Evolutionary conservation across 2,113 vertebrate genomes (phyloP).

Genomic region (Chloroceryle aenea): DNA sequence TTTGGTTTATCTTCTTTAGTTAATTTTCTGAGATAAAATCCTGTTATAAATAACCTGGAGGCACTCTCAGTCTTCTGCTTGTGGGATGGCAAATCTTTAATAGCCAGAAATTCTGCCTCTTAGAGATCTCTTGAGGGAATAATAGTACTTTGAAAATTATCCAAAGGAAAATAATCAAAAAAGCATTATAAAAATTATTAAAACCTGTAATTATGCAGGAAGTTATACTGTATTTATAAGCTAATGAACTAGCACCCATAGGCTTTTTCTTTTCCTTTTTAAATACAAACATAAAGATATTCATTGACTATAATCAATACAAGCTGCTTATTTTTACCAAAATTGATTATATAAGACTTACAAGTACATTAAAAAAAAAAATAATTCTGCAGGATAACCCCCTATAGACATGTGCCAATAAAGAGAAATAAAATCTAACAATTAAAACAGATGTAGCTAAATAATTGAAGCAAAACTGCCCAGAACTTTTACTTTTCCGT

Average conservation of each 20-base stretch:
- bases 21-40: slow-evolving; percentile 87
- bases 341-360: neutral
- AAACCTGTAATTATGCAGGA: slow-evolving; percentile 72
- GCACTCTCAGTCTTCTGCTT: slow-evolving; percentile 74
- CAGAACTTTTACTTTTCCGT: slow-evolving; percentile 5
- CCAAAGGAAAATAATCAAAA: slow-evolving; percentile 79
- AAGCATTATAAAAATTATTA: slow-evolving; percentile 80
- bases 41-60: slow-evolving; percentile 84
- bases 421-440: neutral
- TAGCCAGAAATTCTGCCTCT: slow-evolving; percentile 79
- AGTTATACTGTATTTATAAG: slow-evolving; percentile 74
- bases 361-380: neutral
- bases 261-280: slow-evolving; percentile 11
- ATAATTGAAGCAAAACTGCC: neutral
- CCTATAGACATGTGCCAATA: neutral
- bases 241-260: slow-evolving; percentile 70
- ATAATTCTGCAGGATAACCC: neutral
- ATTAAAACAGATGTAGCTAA: slow-evolving; percentile 15
- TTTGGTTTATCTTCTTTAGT: slow-evolving; percentile 81
- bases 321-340: slow-evolving; percentile 27
- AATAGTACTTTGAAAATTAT: slow-evolving; percentile 83
- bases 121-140: slow-evolving; percentile 74
- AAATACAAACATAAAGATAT: slow-evolving; percentile 63
- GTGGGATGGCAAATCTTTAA: slow-evolving; percentile 78
- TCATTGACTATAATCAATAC: slow-evolving; percentile 47